Conservation (phyloP, 2,113 vertebrate genomes). For the Beaufortia kweichowensis region DNA sequence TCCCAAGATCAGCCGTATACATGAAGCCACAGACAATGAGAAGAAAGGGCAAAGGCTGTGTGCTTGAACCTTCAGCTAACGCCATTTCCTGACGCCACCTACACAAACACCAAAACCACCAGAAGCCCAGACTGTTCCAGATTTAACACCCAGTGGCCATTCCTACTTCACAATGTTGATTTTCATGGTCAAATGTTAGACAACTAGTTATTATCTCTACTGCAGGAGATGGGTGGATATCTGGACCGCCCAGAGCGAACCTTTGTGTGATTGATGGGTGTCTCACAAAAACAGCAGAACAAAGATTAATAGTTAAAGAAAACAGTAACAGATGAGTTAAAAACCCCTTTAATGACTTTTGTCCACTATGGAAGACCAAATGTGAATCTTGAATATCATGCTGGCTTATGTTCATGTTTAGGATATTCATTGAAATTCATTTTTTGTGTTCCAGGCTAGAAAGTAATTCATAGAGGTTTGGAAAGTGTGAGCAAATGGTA, state of each 20-base stretch:
- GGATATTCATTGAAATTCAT: too few relatives aligned
- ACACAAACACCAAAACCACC: slow-evolving; percentile 14
- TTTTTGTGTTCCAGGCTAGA: too few relatives aligned
- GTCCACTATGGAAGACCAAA: too few relatives aligned
- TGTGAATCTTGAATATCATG: too few relatives aligned
- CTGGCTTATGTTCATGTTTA: too few relatives aligned
- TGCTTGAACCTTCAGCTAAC: neutral
- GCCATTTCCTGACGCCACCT: slow-evolving; percentile 21
- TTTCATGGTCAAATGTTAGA: slow-evolving; percentile 11
- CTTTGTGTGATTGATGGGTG: slow-evolving; percentile 10
- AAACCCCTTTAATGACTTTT: too few relatives aligned
- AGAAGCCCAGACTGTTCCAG: neutral
- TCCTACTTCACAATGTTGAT: neutral
- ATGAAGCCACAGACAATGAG: slow-evolving; percentile 25
- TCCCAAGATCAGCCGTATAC: slow-evolving; percentile 21
- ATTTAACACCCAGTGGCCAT: slow-evolving; percentile 22
- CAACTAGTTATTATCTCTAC: slow-evolving; percentile 18
- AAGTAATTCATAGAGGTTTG: too few relatives aligned
- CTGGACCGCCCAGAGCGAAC: neutral
- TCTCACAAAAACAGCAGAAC: slow-evolving; percentile 10
- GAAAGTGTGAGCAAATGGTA: neutral
- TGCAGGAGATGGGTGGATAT: neutral
- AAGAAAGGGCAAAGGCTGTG: neutral
- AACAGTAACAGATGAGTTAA: neutral
- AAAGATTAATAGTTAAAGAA: neutral